phyloP scores from a whole-genome alignment of 2,797 vertebrate species.

The Scolopax rusticola region DNA sequence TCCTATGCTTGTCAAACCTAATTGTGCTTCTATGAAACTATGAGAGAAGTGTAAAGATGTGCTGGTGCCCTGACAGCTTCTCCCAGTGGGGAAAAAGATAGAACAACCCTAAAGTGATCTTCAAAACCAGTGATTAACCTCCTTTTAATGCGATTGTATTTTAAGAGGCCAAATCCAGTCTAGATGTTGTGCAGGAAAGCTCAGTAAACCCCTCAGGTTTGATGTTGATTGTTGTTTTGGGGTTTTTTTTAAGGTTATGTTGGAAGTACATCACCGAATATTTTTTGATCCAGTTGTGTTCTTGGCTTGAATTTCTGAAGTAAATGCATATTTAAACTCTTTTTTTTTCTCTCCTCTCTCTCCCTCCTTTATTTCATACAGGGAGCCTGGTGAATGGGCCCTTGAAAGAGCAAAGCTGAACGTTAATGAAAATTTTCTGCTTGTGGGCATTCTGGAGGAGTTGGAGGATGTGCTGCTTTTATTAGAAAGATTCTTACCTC shows the following conservation, averaged over 20 bases:
- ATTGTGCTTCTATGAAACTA: not conserved
- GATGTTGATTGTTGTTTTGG: not conserved
- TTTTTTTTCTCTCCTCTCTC: not conserved
- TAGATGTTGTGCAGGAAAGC: not conserved
- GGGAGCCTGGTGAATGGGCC: slow-evolving; percentile 98
- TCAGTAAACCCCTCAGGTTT: not conserved
- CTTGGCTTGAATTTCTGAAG: not conserved
- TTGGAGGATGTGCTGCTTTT: slow-evolving; percentile 98
- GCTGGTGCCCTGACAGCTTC: not conserved
- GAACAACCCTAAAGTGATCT: not conserved
- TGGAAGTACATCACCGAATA: not conserved
- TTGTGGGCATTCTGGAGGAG: slow-evolving; percentile 97
- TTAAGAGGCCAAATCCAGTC: not conserved
- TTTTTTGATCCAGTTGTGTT: not conserved
- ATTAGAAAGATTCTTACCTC: slow-evolving; percentile 97
- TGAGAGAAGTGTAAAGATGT: not conserved
- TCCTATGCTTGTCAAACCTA: not conserved
- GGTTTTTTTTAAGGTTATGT: not conserved
- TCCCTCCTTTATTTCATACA: slow-evolving; percentile 65
- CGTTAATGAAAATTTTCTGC: slow-evolving; percentile 95
- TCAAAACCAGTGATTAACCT: not conserved
- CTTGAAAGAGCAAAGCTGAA: slow-evolving; percentile 96
- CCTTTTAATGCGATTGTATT: not conserved
- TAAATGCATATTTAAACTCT: not conserved
- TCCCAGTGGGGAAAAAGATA: not conserved